Conservation (phyloP, 1,140 invertebrate species). For the Probaryconus sp. region DNA sequence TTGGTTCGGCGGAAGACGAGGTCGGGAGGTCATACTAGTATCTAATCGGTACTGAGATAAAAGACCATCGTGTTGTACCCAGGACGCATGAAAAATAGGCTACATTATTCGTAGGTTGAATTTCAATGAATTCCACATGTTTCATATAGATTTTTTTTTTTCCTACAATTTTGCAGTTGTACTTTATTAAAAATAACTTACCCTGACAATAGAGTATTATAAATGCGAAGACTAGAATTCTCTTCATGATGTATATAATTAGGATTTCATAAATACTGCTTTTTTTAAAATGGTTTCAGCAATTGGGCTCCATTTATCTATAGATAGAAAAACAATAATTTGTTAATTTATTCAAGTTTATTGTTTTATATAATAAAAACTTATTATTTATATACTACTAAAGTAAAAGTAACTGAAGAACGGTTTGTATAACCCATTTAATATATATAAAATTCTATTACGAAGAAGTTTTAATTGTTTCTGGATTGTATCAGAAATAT, state of each 20-base stretch:
- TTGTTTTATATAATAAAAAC: no score
- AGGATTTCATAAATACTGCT: conserved; percentile 53
- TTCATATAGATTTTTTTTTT: no score
- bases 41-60: conserved; percentile 74
- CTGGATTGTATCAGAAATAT: conserved; percentile 4
- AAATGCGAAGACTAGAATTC: conserved; percentile 55
- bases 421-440: no score
- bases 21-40: conserved; percentile 70
- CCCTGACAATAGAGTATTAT: conserved; percentile 54
- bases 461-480: no score
- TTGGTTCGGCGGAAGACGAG: conserved; percentile 67
- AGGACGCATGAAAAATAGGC: conserved; percentile 67
- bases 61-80: conserved; percentile 64
- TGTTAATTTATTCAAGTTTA: no score
- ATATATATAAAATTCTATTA: no score
- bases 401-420: no score
- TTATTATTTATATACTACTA: no score
- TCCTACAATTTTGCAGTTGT: neutral
- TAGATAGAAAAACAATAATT: conserved; percentile 27
- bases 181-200: conserved; percentile 23
- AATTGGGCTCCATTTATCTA: conserved; percentile 62
- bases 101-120: conserved; percentile 60
- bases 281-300: conserved; percentile 44
- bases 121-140: no score
- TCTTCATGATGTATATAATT: conserved; percentile 59